Percentiles rank a stretch among this genome's conserved stretches.
phyloP scores from a whole-genome alignment of 1,140 invertebrate species.

The Protaetia brevitarsis region DNA sequence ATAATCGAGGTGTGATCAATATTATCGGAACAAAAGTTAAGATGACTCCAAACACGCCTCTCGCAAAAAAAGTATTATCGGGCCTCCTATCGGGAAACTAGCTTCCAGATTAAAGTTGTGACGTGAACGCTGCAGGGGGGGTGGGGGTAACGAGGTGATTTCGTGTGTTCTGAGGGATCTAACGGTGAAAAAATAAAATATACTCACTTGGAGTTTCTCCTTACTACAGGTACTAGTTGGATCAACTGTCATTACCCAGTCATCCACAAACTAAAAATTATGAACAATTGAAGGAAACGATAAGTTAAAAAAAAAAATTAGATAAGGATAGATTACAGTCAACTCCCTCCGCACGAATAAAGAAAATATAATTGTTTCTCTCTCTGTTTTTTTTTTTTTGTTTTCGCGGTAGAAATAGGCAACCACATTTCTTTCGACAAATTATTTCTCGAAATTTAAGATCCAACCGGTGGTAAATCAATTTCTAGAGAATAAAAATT shows the following conservation, averaged over 20 bases:
- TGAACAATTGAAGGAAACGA: background rate
- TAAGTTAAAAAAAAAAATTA: background rate
- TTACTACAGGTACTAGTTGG: constrained; percentile 7
- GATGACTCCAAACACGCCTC: too few species aligned
- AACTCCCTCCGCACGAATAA: background rate
- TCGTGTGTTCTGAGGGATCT: background rate
- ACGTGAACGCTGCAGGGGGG: background rate
- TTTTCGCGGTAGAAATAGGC: too few species aligned
- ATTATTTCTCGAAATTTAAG: too few species aligned
- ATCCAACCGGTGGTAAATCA: too few species aligned
- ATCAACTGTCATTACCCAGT: constrained; percentile 7
- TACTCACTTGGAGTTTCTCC: constrained; percentile 22
- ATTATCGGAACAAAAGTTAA: too few species aligned
- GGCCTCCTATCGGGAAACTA: too few species aligned
- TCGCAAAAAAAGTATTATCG: too few species aligned
- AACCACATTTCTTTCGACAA: too few species aligned
- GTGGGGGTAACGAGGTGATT: too few species aligned
- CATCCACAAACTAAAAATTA: constrained; percentile 22
- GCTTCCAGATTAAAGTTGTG: too few species aligned
- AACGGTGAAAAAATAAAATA: background rate
- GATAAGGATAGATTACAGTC: background rate
- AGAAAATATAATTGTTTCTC: background rate
- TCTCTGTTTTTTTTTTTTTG: background rate
- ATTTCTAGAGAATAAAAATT: too few species aligned
- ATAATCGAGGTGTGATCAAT: too few species aligned